Evolutionary conservation across 2,888 invertebrate species (phyloP).

Genomic region (Melipona beecheii): DNA sequence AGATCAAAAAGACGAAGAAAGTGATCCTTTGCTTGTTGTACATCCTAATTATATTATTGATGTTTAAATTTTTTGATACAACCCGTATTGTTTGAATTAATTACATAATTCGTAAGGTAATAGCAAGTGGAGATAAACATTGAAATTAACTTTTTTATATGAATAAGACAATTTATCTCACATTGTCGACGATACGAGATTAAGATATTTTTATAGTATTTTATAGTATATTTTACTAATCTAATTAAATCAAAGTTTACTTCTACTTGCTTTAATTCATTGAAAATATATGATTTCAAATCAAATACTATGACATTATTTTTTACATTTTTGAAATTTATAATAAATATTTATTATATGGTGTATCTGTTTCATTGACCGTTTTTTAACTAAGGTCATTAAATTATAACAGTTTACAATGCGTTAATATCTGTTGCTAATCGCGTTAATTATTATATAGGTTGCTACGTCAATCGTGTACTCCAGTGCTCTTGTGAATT

Average conservation of each 20-base stretch:
- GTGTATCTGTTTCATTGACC: not conserved
- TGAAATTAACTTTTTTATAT: not conserved
- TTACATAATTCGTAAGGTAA: not conserved
- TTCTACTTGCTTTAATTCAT: not conserved
- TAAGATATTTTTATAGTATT: not conserved
- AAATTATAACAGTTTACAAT: conserved; percentile 1
- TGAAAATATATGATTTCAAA: not conserved
- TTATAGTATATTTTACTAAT: not conserved
- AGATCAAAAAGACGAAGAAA: conserved; percentile 86
- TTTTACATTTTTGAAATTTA: conserved; percentile 1
- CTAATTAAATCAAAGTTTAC: not conserved
- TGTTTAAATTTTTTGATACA: conserved; percentile 74
- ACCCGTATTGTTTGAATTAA: not conserved
- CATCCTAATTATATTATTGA: conserved; percentile 98
- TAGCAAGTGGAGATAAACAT: not conserved
- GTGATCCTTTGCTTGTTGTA: conserved; percentile 95
- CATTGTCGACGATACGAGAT: not conserved
- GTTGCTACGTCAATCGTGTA: not conserved
- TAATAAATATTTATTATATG: conserved; percentile 40
- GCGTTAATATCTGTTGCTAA: not conserved
- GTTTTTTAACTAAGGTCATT: not conserved
- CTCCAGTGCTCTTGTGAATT: not conserved
- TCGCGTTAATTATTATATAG: conserved; percentile 1
- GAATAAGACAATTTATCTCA: not conserved
- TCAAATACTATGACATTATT: not conserved